Evolutionary conservation across 2,888 invertebrate genomes (phyloP).

Genomic region (Hemicrepidius hirtus): DNA sequence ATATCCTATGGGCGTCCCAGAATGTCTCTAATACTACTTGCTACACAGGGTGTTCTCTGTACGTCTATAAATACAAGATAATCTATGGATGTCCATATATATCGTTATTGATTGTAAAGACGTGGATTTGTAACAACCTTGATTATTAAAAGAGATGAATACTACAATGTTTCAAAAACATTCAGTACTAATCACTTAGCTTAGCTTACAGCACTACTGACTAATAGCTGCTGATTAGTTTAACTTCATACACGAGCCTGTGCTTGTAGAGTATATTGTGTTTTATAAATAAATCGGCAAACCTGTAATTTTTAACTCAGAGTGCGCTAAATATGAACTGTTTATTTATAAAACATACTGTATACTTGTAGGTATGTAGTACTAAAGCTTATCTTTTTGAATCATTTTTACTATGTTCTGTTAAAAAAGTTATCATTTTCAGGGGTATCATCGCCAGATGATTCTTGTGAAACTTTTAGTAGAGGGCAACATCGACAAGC

Average conservation of each 20-base stretch:
- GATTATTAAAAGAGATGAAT: background rate
- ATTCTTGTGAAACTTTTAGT: slow-evolving; percentile 67
- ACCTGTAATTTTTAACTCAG: too few relatives aligned
- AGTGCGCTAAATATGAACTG: too few relatives aligned
- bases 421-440: slow-evolving; percentile 43
- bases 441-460: slow-evolving; percentile 67
- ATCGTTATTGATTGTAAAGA: background rate
- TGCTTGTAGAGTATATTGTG: background rate
- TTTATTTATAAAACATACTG: too few relatives aligned
- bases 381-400: background rate
- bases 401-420: background rate
- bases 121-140: too few relatives aligned
- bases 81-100: too few relatives aligned
- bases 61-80: too few relatives aligned
- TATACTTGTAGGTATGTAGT: background rate
- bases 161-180: slow-evolving; percentile 35
- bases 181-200: slow-evolving; percentile 44
- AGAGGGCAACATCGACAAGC: slow-evolving; percentile 71
- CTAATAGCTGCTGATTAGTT: slow-evolving; percentile 33
- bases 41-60: too few relatives aligned
- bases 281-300: too few relatives aligned
- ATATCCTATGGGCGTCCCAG: too few relatives aligned
- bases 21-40: too few relatives aligned
- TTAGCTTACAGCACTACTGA: slow-evolving; percentile 44
- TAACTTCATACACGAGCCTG: background rate